A percentile compares a stretch with the other conserved stretches of the same genome.
These are phyloP conservation scores for Magallana angulata DNA, from an alignment of 1,140 invertebrate genomes.

Conservation along the genomic window DNA sequence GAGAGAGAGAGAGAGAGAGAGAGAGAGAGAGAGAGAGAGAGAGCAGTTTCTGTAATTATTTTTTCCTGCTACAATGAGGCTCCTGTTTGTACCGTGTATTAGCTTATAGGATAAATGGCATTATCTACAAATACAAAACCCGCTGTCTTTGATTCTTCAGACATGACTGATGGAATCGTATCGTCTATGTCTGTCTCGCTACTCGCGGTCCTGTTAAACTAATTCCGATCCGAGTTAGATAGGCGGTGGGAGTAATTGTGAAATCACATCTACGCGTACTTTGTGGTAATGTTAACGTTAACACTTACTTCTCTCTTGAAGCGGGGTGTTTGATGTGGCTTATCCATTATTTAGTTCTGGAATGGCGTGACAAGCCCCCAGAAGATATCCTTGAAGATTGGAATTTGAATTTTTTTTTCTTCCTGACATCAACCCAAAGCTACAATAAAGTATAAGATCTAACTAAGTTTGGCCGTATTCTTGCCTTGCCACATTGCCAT, in stretches of 20 bases:
- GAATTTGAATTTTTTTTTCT: too few species aligned
- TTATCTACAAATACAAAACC: slow-evolving; percentile 11
- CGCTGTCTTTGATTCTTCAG: slow-evolving; percentile 15
- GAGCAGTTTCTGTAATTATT: slow-evolving; percentile 2
- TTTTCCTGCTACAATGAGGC: background rate
- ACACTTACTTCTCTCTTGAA: background rate
- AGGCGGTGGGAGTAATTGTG: background rate
- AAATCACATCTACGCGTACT: background rate
- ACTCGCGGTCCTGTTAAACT: background rate
- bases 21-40: slow-evolving; percentile 39
- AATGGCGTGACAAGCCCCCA: background rate
- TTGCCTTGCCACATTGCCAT: too few species aligned
- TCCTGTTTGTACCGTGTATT: background rate
- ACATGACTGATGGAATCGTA: background rate
- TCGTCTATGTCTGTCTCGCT: background rate
- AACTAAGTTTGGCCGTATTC: too few species aligned
- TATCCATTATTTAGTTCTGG: background rate
- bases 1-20: slow-evolving; percentile 36
- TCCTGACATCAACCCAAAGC: too few species aligned
- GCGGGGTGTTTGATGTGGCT: background rate
- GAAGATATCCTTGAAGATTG: background rate
- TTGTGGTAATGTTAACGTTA: background rate
- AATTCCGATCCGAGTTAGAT: background rate
- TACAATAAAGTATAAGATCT: too few species aligned
- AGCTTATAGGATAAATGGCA: background rate